Percentiles rank a stretch among this genome's conserved stretches.
Conservation (phyloP, 2,888 invertebrate species). For the Eucriotettix oculatus region DNA sequence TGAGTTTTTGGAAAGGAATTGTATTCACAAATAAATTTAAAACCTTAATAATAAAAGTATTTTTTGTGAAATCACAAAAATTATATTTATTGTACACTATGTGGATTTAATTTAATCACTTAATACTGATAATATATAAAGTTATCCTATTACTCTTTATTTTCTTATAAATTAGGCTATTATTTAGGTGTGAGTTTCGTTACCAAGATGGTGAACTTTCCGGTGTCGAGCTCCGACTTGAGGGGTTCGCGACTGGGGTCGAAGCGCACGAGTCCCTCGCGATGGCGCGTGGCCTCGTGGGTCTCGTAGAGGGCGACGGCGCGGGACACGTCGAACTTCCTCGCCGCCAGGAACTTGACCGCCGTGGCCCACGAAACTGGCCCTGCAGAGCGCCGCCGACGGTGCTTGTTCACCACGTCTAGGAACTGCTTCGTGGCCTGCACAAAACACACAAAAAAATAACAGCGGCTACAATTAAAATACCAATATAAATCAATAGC, state of each 20-base stretch:
- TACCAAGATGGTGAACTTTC: slow-evolving; percentile 91
- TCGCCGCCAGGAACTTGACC: slow-evolving; percentile 77
- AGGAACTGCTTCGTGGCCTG: slow-evolving; percentile 72
- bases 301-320: slow-evolving; percentile 84
- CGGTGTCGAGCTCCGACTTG: slow-evolving; percentile 72
- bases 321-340: slow-evolving; percentile 85
- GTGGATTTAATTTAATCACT: too few species aligned
- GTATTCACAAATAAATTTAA: too few species aligned
- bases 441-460: slow-evolving; percentile 13
- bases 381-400: slow-evolving; percentile 33
- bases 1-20: too few species aligned
- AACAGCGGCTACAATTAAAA: background rate
- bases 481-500: too few species aligned
- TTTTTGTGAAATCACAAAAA: too few species aligned
- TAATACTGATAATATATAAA: too few species aligned
- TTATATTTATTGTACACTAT: too few species aligned
- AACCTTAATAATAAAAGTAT: too few species aligned
- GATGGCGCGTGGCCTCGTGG: slow-evolving; percentile 74
- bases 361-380: slow-evolving; percentile 75
- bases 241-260: slow-evolving; percentile 72
- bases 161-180: too few species aligned
- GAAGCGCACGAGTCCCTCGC: slow-evolving; percentile 72
- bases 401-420: slow-evolving; percentile 48
- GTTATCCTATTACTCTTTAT: too few species aligned
- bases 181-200: too few species aligned